These are phyloP conservation scores for Drosophila equinoxialis DNA, from an alignment of 1,140 invertebrate genomes.

Conservation along the genomic window DNA sequence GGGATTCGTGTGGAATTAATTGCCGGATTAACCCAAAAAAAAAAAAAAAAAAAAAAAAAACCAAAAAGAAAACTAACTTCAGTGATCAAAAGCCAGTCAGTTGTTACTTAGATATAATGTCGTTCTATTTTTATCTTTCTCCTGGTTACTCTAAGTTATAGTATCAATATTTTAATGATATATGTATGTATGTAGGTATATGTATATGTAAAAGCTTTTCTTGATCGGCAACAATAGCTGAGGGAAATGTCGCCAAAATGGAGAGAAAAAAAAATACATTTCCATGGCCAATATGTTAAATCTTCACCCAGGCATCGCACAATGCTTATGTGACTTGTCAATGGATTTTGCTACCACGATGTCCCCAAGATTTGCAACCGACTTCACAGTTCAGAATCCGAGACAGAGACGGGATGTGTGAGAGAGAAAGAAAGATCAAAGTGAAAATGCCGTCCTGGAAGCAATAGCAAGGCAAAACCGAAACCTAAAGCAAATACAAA, in stretches of 20 bases:
- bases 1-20: conserved; percentile 5
- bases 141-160: too few relatives aligned
- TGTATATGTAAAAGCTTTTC: too few relatives aligned
- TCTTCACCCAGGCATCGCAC: conserved; percentile 42
- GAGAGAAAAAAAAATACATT: background rate
- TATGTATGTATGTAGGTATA: too few relatives aligned
- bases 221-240: too few relatives aligned
- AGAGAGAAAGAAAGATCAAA: conserved; percentile 56
- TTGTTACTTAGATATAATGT: too few relatives aligned
- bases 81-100: too few relatives aligned
- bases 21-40: conserved; percentile 4
- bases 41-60: background rate
- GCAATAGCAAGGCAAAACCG: conserved; percentile 34
- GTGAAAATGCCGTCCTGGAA: conserved; percentile 44
- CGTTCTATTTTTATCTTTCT: too few relatives aligned
- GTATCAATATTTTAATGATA: too few relatives aligned
- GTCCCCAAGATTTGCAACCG: conserved; percentile 60
- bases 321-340: conserved; percentile 78
- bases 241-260: background rate
- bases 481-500: background rate
- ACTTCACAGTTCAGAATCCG: conserved; percentile 49
- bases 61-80: too few relatives aligned
- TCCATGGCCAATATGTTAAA: conserved; percentile 52
- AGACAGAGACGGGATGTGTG: background rate
- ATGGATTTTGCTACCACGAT: conserved; percentile 44